These are phyloP conservation scores for Shinisaurus crocodilurus DNA, from an alignment of 2,113 vertebrate species.

Conservation along the genomic window DNA sequence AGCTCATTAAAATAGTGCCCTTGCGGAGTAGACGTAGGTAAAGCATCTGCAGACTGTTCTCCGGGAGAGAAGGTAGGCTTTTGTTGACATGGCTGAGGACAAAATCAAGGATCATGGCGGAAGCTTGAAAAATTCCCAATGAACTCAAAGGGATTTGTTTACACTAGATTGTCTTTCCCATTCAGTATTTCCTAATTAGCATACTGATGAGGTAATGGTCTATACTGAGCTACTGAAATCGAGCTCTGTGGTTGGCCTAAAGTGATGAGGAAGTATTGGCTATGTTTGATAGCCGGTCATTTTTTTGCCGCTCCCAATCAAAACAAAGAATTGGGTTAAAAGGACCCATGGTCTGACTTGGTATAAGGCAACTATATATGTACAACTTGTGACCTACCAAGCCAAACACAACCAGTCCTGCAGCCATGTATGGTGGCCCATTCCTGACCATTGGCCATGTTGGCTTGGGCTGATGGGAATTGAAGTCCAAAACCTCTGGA, in stretches of 20 bases:
- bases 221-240: not conserved
- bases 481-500: no score
- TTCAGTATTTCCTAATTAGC: not conserved
- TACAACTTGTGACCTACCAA: no score
- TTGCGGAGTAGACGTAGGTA: conserved; percentile 16
- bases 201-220: not conserved
- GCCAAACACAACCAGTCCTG: no score
- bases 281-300: not conserved
- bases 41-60: conserved; percentile 29
- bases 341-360: no score
- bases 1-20: conserved; percentile 44
- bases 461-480: no score
- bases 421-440: no score
- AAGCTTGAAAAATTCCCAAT: not conserved
- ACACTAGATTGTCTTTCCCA: not conserved
- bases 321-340: not conserved
- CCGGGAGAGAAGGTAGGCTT: not conserved
- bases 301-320: not conserved
- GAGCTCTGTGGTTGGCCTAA: conserved; percentile 39
- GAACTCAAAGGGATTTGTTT: not conserved
- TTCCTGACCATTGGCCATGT: no score
- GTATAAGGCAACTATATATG: no score
- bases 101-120: not conserved
- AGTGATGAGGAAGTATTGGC: not conserved
- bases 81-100: conserved; percentile 16